Percentiles rank a stretch among this genome's conserved stretches.
These are phyloP conservation scores for Typhlichthys subterraneus DNA, from an alignment of 2,797 vertebrate genomes.

Conservation along the genomic window DNA sequence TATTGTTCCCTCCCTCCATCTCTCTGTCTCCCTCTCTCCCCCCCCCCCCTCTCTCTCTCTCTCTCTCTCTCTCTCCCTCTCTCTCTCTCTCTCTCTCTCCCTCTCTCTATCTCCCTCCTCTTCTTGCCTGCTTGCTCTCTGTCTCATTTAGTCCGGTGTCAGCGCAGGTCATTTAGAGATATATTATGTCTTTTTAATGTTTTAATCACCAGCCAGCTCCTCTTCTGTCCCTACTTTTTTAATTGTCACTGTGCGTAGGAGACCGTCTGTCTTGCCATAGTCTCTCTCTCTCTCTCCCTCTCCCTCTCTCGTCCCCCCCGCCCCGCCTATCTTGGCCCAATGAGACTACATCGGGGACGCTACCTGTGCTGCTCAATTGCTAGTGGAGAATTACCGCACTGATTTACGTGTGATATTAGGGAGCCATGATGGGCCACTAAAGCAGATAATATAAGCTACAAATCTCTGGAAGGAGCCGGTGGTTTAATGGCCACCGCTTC, in stretches of 20 bases:
- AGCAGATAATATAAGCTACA: constrained; percentile 67
- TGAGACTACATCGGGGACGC: not conserved
- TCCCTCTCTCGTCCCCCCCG: not conserved
- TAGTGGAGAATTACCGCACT: constrained; percentile 61
- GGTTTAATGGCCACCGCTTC: constrained; percentile 60
- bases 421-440: constrained; percentile 67
- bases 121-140: not conserved
- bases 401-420: constrained; percentile 75
- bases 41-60: no score
- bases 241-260: constrained; percentile 32
- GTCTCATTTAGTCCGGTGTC: not conserved
- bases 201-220: constrained; percentile 13
- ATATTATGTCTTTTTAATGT: constrained; percentile 60
- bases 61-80: not conserved
- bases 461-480: constrained; percentile 55
- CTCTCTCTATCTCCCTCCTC: not conserved
- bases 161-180: constrained; percentile 37
- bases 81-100: not conserved
- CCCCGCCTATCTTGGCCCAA: not conserved
- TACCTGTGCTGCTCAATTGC: constrained; percentile 64
- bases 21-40: not conserved
- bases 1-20: not conserved
- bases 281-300: not conserved
- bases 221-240: constrained; percentile 19
- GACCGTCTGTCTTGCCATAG: constrained; percentile 48